Base-by-base conservation (phyloP, 1,140 invertebrate genomes). In the Andricus grossulariae region DNA sequence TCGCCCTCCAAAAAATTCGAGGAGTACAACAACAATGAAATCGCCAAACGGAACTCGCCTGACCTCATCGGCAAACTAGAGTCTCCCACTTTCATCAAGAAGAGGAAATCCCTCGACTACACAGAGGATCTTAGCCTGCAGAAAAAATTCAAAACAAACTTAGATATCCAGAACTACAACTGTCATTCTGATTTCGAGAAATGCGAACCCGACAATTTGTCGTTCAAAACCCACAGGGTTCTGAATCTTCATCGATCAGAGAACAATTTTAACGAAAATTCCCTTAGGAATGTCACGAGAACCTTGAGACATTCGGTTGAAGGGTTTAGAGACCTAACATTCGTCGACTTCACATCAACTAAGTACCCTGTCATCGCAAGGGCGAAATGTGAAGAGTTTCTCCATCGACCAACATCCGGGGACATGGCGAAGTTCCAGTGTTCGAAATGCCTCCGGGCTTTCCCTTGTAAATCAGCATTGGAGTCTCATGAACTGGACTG, bases 321-420 rank as follows among this genome's bases (percentile, higher is more conserved):
- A 1, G 95, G 95, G 5, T 97, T 95, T 86, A 92, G 94, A 72
- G 95, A 97, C 88, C 88, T 96, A n/a, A 94, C 93, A 5, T 96
- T 96, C 85, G 93, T 95, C 1, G 95, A 97, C 84, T 97, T 97
- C 83, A 95, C 96, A 0, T 94, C 93, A 39, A 92, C 93, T 60
- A 97, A 97, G 86, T 97, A 96, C 84, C 93, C 96, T 0, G 91
- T 95, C 50, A 96, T 97, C 66, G 95, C 96, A 0, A 93, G 94
- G 75, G 93, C 93, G 12, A 92, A 94, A 54, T 96, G 95, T 89
- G 96, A 97, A 83, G 91, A 94, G 57, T 94, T 93, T 73, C 77
- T 94, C 1, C 94, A 95, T 76, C 92, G 93, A 77, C 90, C 90
- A 1, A 92, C 94, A 0, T 93, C 93, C 10, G 93, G 92, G 6